Conservation (phyloP, 1,140 invertebrate genomes). For the Calliphora vicina region DNA sequence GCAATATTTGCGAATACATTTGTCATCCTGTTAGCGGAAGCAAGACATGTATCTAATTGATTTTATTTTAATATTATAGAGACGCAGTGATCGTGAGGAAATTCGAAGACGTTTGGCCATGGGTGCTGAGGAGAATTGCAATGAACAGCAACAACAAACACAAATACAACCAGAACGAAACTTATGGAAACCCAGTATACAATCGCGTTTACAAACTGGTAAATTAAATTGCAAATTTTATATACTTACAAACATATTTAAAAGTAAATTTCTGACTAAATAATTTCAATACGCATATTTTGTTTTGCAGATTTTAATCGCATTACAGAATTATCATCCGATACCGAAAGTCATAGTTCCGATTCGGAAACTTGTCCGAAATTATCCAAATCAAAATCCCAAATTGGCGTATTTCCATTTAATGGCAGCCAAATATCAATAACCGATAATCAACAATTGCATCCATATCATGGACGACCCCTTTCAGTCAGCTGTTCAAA, state of each 20-base stretch:
- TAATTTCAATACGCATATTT: background rate
- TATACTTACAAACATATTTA: background rate
- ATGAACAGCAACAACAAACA: slow-evolving; percentile 45
- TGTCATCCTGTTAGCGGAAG: too few relatives aligned
- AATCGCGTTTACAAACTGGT: slow-evolving; percentile 87
- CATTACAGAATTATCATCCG: slow-evolving; percentile 67
- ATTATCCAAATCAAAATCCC: slow-evolving; percentile 44
- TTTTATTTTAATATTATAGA: slow-evolving; percentile 67
- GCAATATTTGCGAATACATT: too few relatives aligned
- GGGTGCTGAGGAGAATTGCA: slow-evolving; percentile 81
- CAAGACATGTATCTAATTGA: background rate
- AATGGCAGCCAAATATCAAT: slow-evolving; percentile 26
- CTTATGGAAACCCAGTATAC: slow-evolving; percentile 84
- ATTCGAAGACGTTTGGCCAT: slow-evolving; percentile 88
- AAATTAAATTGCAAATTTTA: too few relatives aligned
- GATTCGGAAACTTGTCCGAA: slow-evolving; percentile 69
- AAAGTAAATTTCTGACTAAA: background rate
- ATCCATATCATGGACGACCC: slow-evolving; percentile 65
- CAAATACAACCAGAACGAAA: slow-evolving; percentile 64
- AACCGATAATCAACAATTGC: slow-evolving; percentile 24
- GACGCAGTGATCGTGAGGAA: slow-evolving; percentile 90
- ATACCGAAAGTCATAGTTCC: slow-evolving; percentile 77
- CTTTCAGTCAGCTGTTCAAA: slow-evolving; percentile 49
- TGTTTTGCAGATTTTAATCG: slow-evolving; percentile 7
- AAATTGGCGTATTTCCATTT: slow-evolving; percentile 30